Base-by-base conservation (phyloP, 2,113 vertebrate genomes). In the Dasypus novemcinctus region DNA sequence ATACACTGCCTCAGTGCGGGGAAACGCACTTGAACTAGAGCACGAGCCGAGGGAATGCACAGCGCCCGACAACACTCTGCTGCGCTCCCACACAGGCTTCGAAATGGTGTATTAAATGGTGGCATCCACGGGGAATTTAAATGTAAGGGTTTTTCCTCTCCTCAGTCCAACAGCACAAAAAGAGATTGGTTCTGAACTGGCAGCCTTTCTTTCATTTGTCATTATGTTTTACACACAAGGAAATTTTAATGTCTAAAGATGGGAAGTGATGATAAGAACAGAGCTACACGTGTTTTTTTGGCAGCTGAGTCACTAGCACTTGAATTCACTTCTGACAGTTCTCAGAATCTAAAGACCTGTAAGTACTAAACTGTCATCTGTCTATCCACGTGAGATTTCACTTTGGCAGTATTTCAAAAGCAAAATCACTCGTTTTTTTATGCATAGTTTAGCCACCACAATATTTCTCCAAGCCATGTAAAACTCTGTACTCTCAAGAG, bases 321-420 rank as follows among this genome's bases (percentile, higher is more conserved):
- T 93, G 96, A 93, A 96, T 82, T 93, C 95, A 95, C 84, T 97
- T 97, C 94, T 97, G 97, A 98, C 96, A 97, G 96, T 95, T 96
- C 96, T 96, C 98, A 91, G 95, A 97, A 96, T 96, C 90, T 80
- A 59, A 93, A 97, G 97, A 94, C 93, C 96, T 54, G 2, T 87
- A 96, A 96, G 96, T 82, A 96, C 95, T 66, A 82, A 97, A 96
- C 97, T 96, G 97, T 98, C 97, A 98, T 96, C 95, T 98, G 91
- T 75, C 96, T 95, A 91, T 97, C 93, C 97, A 41, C 49, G 36
- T 71, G 96, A 98, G 97, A 93, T 94, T 98, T 97, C 80, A 91
- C 89, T 93, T 87, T 97, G 97, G 95, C 97, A 95, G 91, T n/a
- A 91, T 94, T 98, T 98, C 97, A 98, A 76, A 97, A 96, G 92